These are phyloP conservation scores for Tauraco hartlaubi DNA, from an alignment of 2,797 vertebrate species.

Conservation along the genomic window DNA sequence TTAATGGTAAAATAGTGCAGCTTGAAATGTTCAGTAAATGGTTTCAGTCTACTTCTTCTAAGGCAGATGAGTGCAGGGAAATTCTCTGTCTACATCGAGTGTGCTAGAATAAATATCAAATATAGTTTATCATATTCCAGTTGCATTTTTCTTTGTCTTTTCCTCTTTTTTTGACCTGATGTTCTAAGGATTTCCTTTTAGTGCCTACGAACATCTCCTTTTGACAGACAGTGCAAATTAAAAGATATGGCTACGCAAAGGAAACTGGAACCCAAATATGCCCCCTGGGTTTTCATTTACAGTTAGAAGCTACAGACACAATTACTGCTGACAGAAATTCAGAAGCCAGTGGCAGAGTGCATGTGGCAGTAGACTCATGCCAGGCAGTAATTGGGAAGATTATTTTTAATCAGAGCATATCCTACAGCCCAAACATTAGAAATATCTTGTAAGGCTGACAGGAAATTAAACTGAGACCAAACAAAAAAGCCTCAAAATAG, in stretches of 20 bases:
- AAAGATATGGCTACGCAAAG: slow-evolving; percentile 77
- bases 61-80: not conserved
- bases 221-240: slow-evolving; percentile 86
- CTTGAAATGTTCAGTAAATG: slow-evolving; percentile 48
- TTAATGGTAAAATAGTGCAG: not conserved
- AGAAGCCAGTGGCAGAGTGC: slow-evolving; percentile 76
- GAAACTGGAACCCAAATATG: slow-evolving; percentile 76
- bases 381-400: slow-evolving; percentile 83
- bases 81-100: not conserved
- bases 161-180: slow-evolving; percentile 54
- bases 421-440: slow-evolving; percentile 83
- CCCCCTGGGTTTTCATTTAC: slow-evolving; percentile 85
- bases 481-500: slow-evolving; percentile 73
- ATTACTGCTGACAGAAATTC: slow-evolving; percentile 81
- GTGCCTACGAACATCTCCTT: slow-evolving; percentile 63
- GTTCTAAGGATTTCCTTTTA: slow-evolving; percentile 74
- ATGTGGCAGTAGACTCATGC: slow-evolving; percentile 72
- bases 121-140: slow-evolving; percentile 11
- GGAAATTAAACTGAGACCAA: slow-evolving; percentile 84
- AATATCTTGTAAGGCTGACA: slow-evolving; percentile 81
- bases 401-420: slow-evolving; percentile 86
- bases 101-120: slow-evolving; percentile 42
- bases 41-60: not conserved
- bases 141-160: not conserved
- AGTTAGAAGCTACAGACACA: slow-evolving; percentile 79